Conservation (phyloP, 2,797 vertebrate species). For the Echiichthys vipera region DNA sequence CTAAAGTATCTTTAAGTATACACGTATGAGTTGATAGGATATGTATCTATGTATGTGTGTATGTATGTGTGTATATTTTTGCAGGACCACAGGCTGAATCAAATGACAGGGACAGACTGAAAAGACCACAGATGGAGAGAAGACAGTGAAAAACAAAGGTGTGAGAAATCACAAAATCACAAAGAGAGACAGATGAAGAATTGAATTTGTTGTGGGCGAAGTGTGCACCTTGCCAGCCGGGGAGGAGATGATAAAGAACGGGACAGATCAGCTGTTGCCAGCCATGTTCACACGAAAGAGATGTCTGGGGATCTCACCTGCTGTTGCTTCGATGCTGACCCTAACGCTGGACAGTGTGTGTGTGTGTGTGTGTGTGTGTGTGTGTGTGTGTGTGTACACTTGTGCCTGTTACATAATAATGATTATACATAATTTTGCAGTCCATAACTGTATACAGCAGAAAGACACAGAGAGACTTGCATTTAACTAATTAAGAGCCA, state of each 20-base stretch:
- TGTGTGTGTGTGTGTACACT: no score
- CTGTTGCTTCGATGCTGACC: constrained; percentile 1
- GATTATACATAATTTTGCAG: no score
- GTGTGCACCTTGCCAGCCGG: neutral
- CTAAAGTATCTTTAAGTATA: no score
- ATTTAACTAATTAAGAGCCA: no score
- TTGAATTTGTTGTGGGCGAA: constrained; percentile 8
- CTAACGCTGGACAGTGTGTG: neutral
- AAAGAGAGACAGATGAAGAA: constrained; percentile 17
- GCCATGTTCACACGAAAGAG: constrained; percentile 22
- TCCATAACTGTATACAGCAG: no score
- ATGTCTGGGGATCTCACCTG: constrained; percentile 24
- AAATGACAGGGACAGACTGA: neutral
- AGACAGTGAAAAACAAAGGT: neutral
- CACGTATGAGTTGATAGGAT: neutral
- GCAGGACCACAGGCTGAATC: neutral
- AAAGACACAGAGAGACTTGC: no score
- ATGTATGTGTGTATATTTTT: no score
- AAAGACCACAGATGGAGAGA: constrained; percentile 13
- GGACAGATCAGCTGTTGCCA: constrained; percentile 40
- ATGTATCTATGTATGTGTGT: no score
- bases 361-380: neutral
- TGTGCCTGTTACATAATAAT: no score
- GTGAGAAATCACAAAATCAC: neutral
- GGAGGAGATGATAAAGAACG: constrained; percentile 45